Evolutionary conservation across 2,888 invertebrate genomes (phyloP), one percentile per base, ranked within the genome.

Genomic region (Cacoxenus indagator): DNA sequence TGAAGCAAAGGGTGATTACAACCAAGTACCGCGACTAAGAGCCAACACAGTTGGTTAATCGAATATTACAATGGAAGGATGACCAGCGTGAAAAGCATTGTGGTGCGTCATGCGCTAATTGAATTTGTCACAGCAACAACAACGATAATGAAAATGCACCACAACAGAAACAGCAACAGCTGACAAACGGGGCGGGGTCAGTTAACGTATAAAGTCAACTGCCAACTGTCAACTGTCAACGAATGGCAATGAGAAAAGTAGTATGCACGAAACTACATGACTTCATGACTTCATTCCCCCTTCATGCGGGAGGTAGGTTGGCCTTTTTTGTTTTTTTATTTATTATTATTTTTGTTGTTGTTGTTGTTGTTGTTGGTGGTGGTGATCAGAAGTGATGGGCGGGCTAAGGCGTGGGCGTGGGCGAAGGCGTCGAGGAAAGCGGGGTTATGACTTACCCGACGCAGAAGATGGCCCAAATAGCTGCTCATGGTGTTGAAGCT

Each of bases 311-410:
- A n/a, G n/a, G n/a, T n/a, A n/a, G n/a, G n/a, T n/a, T n/a, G n/a
- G n/a, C n/a, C n/a, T n/a, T n/a, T n/a, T n/a, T n/a, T n/a, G n/a
- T n/a, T n/a, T n/a, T n/a, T n/a, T n/a, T n/a, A n/a, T n/a, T 11
- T 37, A 4, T 37, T 4, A 11, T 1, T 14, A 37, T 54, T 8
- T 37, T 11, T 37, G 37, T 37, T 2, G n/a, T 1, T 19, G 8
- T 29, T 24, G 51, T 27, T 48, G 57, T 17, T 27, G 17, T 55
- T 67, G 8, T 43, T 46, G 61, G 55, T 17, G 11, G 51, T 55
- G 31, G 24, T 59, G 69, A 64, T 64, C 64, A 57, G 57, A 59
- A 68, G 72, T 72, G 68, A 64, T 57, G 65, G 37, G 17, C 57
- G 19, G 4, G 14, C 61, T 4, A 31, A 26, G 19, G 57, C 29